Conservation (phyloP, 2,888 invertebrate species). For the Phania funesta region DNA sequence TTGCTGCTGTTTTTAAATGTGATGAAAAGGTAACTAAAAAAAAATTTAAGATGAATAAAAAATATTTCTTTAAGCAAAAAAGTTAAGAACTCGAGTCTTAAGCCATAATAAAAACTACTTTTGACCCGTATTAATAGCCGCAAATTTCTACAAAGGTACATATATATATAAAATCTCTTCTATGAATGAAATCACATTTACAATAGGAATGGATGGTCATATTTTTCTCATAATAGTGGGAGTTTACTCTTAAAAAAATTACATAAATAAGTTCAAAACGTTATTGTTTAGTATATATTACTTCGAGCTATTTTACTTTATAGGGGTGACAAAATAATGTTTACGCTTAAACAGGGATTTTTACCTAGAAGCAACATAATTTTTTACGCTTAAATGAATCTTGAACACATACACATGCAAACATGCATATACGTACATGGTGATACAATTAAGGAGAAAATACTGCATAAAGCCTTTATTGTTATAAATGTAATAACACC, state of each 20-base stretch:
- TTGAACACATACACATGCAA: too few species aligned
- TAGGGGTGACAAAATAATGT: slow-evolving; percentile 52
- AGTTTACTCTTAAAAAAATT: slow-evolving; percentile 13
- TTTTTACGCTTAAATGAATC: slow-evolving; percentile 1
- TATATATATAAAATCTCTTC: background rate
- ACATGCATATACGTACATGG: too few species aligned
- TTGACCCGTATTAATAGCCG: slow-evolving; percentile 40
- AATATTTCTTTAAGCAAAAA: slow-evolving; percentile 33
- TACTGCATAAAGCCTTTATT: too few species aligned
- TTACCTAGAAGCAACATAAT: slow-evolving; percentile 33
- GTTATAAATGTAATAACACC: too few species aligned
- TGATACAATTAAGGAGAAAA: too few species aligned
- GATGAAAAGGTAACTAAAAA: slow-evolving; percentile 48
- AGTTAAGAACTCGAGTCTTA: slow-evolving; percentile 61
- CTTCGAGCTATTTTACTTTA: slow-evolving; percentile 36
- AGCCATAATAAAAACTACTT: slow-evolving; percentile 35
- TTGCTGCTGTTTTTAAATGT: slow-evolving; percentile 6
- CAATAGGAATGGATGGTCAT: background rate
- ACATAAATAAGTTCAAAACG: slow-evolving; percentile 13
- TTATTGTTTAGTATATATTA: slow-evolving; percentile 36
- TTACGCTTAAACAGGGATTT: slow-evolving; percentile 45
- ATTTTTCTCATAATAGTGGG: background rate
- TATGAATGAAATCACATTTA: background rate
- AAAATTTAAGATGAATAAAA: background rate
- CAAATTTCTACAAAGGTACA: slow-evolving; percentile 32